These are phyloP conservation scores for Parelbella ahira DNA, from an alignment of 2,888 invertebrate genomes.

Conservation along the genomic window DNA sequence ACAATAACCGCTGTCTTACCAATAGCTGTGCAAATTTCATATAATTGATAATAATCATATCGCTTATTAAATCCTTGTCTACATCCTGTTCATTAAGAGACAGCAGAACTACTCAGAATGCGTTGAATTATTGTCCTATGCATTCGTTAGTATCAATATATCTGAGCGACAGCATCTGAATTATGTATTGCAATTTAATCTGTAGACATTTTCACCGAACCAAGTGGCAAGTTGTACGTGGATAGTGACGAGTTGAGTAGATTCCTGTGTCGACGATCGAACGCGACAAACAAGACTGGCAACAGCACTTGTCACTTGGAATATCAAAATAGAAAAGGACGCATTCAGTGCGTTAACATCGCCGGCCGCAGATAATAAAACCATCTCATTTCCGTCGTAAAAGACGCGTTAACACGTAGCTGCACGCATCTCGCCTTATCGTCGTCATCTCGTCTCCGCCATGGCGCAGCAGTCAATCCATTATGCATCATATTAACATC, in stretches of 20 bases:
- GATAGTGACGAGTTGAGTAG: constrained; percentile 11
- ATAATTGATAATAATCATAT: constrained; percentile 8
- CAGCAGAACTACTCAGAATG: too few species aligned
- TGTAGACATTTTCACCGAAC: too few species aligned
- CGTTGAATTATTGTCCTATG: too few species aligned
- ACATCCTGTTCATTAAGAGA: constrained; percentile 14
- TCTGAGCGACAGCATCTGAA: too few species aligned
- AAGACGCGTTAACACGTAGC: constrained; percentile 20
- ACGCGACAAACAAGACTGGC: constrained; percentile 19
- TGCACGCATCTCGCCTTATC: constrained; percentile 22
- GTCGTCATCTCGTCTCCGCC: constrained; percentile 5
- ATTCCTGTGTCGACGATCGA: constrained; percentile 16
- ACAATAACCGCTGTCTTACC: too few species aligned
- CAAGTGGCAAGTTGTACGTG: too few species aligned
- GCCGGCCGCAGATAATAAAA: constrained; percentile 24
- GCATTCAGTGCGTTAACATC: constrained; percentile 21
- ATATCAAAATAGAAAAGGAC: constrained; percentile 25
- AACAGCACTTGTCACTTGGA: constrained; percentile 21
- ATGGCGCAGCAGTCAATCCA: background rate
- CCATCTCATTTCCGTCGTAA: constrained; percentile 25
- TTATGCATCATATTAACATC: constrained; percentile 4
- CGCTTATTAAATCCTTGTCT: constrained; percentile 11
- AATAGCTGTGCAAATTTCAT: too few species aligned
- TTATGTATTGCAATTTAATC: too few species aligned
- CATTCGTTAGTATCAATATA: too few species aligned